Base-by-base conservation (phyloP, 2,888 invertebrate species). In the Platerodrilus igneus region DNA sequence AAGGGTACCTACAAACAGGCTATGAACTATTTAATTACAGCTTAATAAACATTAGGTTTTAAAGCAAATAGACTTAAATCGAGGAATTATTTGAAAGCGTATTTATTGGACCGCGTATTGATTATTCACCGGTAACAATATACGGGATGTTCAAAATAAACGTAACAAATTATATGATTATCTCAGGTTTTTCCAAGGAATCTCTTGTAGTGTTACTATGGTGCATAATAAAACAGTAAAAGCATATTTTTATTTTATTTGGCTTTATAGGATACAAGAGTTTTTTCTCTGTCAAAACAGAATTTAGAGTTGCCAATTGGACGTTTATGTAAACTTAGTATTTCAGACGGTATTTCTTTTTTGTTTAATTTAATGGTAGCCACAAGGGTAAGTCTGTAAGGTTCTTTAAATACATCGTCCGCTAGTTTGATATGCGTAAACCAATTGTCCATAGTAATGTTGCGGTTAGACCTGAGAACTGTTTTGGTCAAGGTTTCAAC, bases 351-450 rank as follows among this genome's bases (percentile, higher is more conserved):
- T 11, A 65, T 65, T 41, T 64, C 58, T 25, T 50, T 37, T 49
- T 62, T 60, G 48, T 61, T 62, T 36, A 53, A 48, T 35, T 59
- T 28, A 30, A 61, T 22, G 23, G 63, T 63, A 10, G 59, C 59
- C 17, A 59, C 48, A 11, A 61, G 30, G 6, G 58, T 60, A 26
- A 61, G 38, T 42, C 56, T 60, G 38, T 62, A 61, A 17, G 58
- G 61, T 26, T 52, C 43, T 41, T 52, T 35, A 21, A 58, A 47
- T 27, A 62, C 32, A n/a, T 45, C 36, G 39, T 57, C 53, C 3
- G 55, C 59, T n/a, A 62, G 35, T 11, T 53, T 41, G 16, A 62
- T 50, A 15, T 57, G 60, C 6, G 60, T 59, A 35, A 62, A 63
- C 61, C 59, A 60, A 41, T 63, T 63, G 41, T 63, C 60, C 46